Conservation (phyloP, 2,888 invertebrate genomes). For the Sturmia bella region DNA sequence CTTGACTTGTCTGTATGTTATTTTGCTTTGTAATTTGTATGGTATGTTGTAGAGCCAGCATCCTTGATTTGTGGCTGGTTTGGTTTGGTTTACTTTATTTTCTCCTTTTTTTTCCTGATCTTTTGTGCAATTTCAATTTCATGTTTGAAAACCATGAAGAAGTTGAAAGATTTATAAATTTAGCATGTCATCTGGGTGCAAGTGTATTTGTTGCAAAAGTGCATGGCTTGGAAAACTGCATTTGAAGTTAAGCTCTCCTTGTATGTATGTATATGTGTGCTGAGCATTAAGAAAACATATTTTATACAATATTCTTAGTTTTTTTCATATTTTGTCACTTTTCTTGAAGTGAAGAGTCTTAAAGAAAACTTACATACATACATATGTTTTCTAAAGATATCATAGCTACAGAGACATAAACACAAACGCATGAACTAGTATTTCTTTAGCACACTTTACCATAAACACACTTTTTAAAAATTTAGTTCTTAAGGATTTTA, state of each 20-base stretch:
- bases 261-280: background rate
- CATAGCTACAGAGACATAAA: background rate
- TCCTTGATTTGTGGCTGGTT: constrained; percentile 31
- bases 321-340: constrained; percentile 28
- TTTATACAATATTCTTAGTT: background rate
- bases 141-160: constrained; percentile 50
- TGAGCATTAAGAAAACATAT: constrained; percentile 15
- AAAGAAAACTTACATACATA: background rate
- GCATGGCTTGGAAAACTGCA: constrained; percentile 29
- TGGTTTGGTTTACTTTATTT: background rate
- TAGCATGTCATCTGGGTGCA: constrained; percentile 41
- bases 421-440: no score
- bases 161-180: constrained; percentile 44
- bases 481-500: constrained; percentile 5
- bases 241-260: constrained; percentile 31
- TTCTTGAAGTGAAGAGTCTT: constrained; percentile 19
- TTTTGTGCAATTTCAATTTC: constrained; percentile 21
- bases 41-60: background rate
- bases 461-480: constrained; percentile 2
- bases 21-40: background rate
- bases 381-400: no score
- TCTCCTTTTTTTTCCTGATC: no score
- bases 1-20: background rate
- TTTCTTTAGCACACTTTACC: no score
- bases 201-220: constrained; percentile 16